Evolutionary conservation across 2,888 invertebrate species (phyloP).

Genomic region (Gymnocheta viridis): DNA sequence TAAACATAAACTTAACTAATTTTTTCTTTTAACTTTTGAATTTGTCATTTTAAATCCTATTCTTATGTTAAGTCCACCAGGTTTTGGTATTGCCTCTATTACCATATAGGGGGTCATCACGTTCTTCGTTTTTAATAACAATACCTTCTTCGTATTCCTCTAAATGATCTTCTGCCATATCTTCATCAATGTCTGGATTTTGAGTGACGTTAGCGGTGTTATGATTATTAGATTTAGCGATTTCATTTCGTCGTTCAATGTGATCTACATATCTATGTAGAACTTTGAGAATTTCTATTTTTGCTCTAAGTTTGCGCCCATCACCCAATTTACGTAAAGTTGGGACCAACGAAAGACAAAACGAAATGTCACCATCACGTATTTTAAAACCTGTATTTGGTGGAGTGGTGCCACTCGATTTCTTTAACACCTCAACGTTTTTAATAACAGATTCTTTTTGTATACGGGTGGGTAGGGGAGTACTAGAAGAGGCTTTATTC

Average conservation of each 20-base stretch:
- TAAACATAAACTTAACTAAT: conserved; percentile 22
- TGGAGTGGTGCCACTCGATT: neutral
- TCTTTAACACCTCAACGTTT: conserved; percentile 37
- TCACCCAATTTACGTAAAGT: conserved; percentile 58
- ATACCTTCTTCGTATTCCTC: conserved; percentile 53
- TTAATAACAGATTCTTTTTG: conserved; percentile 46
- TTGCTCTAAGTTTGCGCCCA: conserved; percentile 54
- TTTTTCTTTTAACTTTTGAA: neutral
- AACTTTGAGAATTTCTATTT: conserved; percentile 62
- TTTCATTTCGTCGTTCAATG: conserved; percentile 32
- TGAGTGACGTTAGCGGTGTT: neutral
- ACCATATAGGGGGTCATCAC: conserved; percentile 54
- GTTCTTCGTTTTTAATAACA: conserved; percentile 48
- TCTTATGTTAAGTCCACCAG: conserved; percentile 58
- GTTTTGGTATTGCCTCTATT: conserved; percentile 52
- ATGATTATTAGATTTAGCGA: neutral
- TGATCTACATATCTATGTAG: conserved; percentile 60
- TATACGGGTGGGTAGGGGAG: neutral
- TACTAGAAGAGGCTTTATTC: conserved; percentile 23
- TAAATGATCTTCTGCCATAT: conserved; percentile 57
- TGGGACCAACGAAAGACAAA: conserved; percentile 60
- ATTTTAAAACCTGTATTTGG: conserved; percentile 51
- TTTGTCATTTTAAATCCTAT: neutral
- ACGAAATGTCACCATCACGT: conserved; percentile 64
- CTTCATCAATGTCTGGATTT: conserved; percentile 16